Evolutionary conservation across 2,888 invertebrate genomes (phyloP), one percentile per base, ranked within the genome.

Genomic region (Dimorphilus gyrociliatus): DNA sequence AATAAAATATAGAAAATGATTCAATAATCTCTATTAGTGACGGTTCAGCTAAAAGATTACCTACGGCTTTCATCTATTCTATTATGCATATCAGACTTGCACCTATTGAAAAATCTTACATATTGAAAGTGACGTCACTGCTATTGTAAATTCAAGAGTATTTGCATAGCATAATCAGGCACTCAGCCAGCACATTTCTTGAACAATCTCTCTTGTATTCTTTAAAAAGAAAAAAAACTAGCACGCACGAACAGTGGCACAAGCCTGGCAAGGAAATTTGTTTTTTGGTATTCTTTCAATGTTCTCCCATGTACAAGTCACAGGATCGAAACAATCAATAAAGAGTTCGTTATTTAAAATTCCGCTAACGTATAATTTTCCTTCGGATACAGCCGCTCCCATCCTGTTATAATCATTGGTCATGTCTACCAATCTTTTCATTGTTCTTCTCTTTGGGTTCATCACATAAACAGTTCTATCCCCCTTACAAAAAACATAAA

Each of bases 401-500:
- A 53, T 45, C 32, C 51, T 47, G 19, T 48, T 45, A 31, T 55
- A 51, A 15, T 40, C 35, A 35, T 47, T 47, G 25, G 44, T 40
- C 42, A 53, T 37, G 31, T 51, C 48, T 2, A 53, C 45, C 14
- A 58, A 42, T 24, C 44, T 38, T 19, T 51, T 46, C 45, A 57
- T 56, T 33, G 51, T 55, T 27, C 55, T 39, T 35, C 50, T 55
- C 28, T 47, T 42, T 8, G 56, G 56, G 34, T 55, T 50, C 12
- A 60, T 41, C 3, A 53, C 48, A 32, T 58, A 54, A 35, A 57
- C 38, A 36, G 54, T 54, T 34, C 47, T 48, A 2, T 47, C 37
- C 35, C 57, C 55, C 34, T 57, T 53, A 57, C 60, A 60, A n/a
- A 60, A 45, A 33, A 60, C 57, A 42, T 55, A 58, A 39, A 58